A percentile compares a stretch with the other conserved stretches of the same genome.
Conservation (phyloP, 2,888 invertebrate genomes). For the Poecilobothrus nobilitatus region DNA sequence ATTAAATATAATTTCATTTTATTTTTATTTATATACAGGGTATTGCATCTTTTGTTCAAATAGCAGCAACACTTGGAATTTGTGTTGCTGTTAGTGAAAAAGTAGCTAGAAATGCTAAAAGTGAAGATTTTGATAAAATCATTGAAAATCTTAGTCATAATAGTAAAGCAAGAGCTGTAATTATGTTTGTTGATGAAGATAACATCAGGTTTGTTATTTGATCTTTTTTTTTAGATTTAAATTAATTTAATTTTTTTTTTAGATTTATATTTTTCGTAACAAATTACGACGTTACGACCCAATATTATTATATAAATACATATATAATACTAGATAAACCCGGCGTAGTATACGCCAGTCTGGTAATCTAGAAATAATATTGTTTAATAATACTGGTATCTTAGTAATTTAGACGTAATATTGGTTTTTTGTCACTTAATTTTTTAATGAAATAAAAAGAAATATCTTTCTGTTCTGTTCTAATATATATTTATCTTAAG, state of each 20-base stretch:
- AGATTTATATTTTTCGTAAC: background rate
- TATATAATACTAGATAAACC: too few relatives aligned
- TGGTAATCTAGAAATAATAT: too few relatives aligned
- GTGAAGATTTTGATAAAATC: constrained; percentile 52
- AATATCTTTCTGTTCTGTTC: too few relatives aligned
- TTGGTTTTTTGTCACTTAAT: too few relatives aligned
- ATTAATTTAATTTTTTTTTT: background rate
- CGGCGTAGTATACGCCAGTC: too few relatives aligned
- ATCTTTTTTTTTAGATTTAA: background rate
- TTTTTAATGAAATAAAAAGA: too few relatives aligned
- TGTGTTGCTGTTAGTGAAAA: constrained; percentile 51
- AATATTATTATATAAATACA: too few relatives aligned
- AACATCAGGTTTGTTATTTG: constrained; percentile 51
- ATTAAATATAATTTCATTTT: too few relatives aligned
- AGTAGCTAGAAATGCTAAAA: constrained; percentile 50
- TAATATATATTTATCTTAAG: too few relatives aligned
- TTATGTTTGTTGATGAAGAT: constrained; percentile 65
- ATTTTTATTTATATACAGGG: constrained; percentile 42
- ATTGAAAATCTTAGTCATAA: constrained; percentile 51
- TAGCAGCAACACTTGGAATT: constrained; percentile 46
- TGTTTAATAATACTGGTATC: too few relatives aligned
- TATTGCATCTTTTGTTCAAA: constrained; percentile 51
- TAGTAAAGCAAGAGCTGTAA: constrained; percentile 55
- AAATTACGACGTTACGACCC: too few relatives aligned
- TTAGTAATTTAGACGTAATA: too few relatives aligned